Percentiles rank a stretch among this genome's conserved stretches.
phyloP scores from a whole-genome alignment of 2,888 invertebrate species.

The Cephus pygmeus region DNA sequence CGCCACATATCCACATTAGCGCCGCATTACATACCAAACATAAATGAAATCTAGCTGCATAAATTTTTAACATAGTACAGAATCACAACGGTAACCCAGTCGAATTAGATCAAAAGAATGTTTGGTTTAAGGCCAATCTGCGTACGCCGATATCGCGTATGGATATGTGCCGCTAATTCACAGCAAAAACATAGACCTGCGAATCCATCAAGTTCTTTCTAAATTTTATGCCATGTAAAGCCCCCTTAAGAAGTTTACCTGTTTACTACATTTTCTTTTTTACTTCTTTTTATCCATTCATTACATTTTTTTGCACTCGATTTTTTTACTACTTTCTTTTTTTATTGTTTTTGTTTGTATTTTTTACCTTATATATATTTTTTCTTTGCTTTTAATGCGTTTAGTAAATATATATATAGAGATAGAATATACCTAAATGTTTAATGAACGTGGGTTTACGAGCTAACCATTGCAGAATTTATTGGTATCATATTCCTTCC shows the following conservation, averaged over 20 bases:
- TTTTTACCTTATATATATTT: conserved; percentile 29
- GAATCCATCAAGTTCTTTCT: conserved; percentile 22
- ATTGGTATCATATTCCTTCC: conserved; percentile 56
- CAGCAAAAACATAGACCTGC: conserved; percentile 16
- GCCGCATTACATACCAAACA: not conserved
- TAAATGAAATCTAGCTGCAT: not conserved
- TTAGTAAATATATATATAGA: conserved; percentile 31
- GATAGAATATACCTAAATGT: conserved; percentile 35
- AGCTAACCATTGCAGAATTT: conserved; percentile 42
- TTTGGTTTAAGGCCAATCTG: not conserved
- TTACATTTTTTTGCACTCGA: conserved; percentile 15
- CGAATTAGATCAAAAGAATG: conserved; percentile 12
- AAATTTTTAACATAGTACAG: not conserved
- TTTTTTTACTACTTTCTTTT: conserved; percentile 22
- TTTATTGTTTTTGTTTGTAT: conserved; percentile 31
- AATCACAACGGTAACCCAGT: not conserved
- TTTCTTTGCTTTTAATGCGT: conserved; percentile 29
- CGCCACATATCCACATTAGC: not conserved
- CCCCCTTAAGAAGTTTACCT: conserved; percentile 26
- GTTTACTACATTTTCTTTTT: conserved; percentile 26
- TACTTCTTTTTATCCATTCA: conserved; percentile 27
- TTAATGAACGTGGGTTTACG: conserved; percentile 18
- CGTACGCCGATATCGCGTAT: not conserved
- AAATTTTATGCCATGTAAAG: conserved; percentile 19
- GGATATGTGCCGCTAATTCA: conserved; percentile 3